phyloP scores from a whole-genome alignment of 2,888 invertebrate genomes.

The Pristionchus exspectatus region DNA sequence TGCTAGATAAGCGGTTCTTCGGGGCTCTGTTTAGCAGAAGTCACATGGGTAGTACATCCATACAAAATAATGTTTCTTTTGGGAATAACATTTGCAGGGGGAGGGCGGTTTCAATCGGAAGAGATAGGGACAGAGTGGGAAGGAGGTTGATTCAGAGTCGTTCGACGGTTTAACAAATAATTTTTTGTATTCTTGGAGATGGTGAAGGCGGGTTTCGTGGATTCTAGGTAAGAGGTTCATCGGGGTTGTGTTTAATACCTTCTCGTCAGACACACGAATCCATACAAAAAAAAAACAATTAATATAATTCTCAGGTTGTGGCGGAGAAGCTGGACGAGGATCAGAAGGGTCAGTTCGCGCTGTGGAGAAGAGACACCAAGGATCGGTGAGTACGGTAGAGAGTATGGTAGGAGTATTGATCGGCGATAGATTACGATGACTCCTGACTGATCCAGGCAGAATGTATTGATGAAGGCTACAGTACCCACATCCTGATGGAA shows the following conservation, averaged over 20 bases:
- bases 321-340: slow-evolving; percentile 31
- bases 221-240: too few species aligned
- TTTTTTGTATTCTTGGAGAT: not conserved
- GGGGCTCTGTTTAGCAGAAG: too few species aligned
- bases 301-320: not conserved
- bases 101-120: not conserved
- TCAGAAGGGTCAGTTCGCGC: slow-evolving; percentile 19
- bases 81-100: too few species aligned
- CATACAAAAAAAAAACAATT: not conserved
- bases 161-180: not conserved
- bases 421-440: not conserved
- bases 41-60: too few species aligned
- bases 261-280: not conserved
- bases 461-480: not conserved
- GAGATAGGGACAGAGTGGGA: not conserved
- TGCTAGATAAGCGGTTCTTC: too few species aligned
- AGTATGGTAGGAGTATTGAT: not conserved
- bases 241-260: too few species aligned
- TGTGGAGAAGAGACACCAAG: slow-evolving; percentile 35
- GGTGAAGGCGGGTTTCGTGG: too few species aligned
- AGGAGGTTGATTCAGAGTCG: not conserved
- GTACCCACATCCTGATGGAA: not conserved
- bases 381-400: slow-evolving; percentile 43
- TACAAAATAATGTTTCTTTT: too few species aligned
- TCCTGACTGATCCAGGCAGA: too few species aligned